Conservation (phyloP, 2,113 vertebrate species). For the Pachyramphus minor region DNA sequence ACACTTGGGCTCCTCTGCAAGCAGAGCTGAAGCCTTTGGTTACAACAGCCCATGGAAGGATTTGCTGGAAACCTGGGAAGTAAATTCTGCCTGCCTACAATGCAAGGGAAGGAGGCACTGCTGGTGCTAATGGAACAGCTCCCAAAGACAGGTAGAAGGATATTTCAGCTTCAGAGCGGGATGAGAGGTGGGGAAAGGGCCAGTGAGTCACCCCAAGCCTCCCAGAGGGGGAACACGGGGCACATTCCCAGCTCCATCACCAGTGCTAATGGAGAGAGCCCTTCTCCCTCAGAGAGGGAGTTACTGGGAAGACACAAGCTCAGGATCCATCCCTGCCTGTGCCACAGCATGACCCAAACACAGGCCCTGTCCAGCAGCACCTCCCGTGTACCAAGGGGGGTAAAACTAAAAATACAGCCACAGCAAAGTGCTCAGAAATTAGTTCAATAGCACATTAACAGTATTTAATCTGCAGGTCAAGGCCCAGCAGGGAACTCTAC, state of each 20-base stretch:
- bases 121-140: neutral
- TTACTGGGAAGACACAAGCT: neutral
- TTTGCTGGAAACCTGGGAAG: neutral
- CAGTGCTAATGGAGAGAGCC: rapidly evolving
- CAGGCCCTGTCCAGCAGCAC: neutral
- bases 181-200: neutral
- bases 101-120: neutral
- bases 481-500: neutral
- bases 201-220: neutral
- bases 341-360: neutral
- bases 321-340: neutral
- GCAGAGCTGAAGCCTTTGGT: neutral
- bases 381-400: rapidly evolving
- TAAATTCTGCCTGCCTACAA: neutral
- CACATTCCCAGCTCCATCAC: rapidly evolving
- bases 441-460: rapidly evolving
- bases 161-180: rapidly evolving
- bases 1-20: neutral
- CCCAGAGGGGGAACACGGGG: neutral
- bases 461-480: neutral
- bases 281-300: neutral
- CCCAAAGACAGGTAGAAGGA: neutral
- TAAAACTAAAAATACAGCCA: rapidly evolving
- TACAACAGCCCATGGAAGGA: neutral
- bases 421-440: neutral